Evolutionary conservation across 2,797 vertebrate species (phyloP).

Genomic region (Macropodus opercularis): DNA sequence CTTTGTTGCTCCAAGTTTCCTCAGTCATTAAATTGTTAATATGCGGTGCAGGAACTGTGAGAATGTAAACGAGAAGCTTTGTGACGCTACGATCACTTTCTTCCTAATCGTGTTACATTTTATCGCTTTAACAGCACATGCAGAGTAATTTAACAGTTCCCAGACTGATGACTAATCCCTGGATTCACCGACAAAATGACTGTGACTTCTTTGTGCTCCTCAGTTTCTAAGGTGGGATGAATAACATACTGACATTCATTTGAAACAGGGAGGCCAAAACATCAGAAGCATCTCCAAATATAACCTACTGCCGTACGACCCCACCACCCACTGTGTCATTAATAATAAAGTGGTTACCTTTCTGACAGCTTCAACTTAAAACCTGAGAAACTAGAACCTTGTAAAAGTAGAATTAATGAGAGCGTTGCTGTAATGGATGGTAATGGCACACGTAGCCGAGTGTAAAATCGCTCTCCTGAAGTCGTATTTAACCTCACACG

Average conservation of each 20-base stretch:
- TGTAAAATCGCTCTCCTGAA: neutral
- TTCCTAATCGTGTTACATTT: conserved; percentile 20
- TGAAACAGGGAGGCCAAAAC: no score
- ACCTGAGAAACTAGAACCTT: no score
- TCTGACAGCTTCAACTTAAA: no score
- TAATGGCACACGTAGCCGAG: no score
- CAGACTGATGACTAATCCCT: conserved; percentile 12
- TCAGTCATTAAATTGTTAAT: conserved; percentile 19
- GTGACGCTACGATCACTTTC: neutral
- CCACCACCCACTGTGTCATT: no score
- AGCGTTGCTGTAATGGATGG: no score
- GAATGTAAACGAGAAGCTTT: conserved; percentile 1
- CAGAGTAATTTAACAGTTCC: conserved; percentile 21
- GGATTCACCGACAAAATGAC: conserved; percentile 17
- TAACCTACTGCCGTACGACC: no score
- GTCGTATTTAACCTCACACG: conserved; percentile 7
- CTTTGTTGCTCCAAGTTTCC: conserved; percentile 19
- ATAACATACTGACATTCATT: neutral
- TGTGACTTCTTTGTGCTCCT: neutral
- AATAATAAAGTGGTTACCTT: no score
- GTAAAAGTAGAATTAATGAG: no score
- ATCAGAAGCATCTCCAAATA: no score
- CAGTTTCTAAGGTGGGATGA: neutral
- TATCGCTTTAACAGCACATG: conserved; percentile 17
- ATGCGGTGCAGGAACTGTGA: conserved; percentile 1